These are phyloP conservation scores for Heliconius erato DNA, from an alignment of 2,888 invertebrate species.

Conservation along the genomic window DNA sequence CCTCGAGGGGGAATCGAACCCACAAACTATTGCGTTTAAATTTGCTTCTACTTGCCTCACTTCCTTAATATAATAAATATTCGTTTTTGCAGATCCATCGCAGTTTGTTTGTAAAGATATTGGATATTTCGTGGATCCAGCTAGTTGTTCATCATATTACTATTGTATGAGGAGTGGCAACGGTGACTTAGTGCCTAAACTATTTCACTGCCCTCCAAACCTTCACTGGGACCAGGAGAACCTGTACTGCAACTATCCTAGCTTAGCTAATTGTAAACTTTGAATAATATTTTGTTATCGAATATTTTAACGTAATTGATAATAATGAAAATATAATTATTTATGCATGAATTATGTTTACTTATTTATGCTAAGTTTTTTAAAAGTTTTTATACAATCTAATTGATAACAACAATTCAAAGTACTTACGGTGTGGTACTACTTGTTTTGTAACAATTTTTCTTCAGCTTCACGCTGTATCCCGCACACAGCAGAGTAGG, in stretches of 20 bases:
- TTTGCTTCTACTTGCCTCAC: no score
- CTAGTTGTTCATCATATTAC: conserved; percentile 74
- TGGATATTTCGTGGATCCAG: conserved; percentile 76
- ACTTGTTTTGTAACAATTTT: not conserved
- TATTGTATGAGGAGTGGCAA: conserved; percentile 62
- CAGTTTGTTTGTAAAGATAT: conserved; percentile 62
- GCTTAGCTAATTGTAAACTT: conserved; percentile 44
- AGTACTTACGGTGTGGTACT: not conserved
- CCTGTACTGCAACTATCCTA: conserved; percentile 71
- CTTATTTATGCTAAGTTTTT: not conserved
- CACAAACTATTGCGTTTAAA: no score
- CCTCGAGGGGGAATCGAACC: no score
- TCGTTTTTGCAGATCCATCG: conserved; percentile 29
- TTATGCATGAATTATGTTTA: not conserved
- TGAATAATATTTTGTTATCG: not conserved
- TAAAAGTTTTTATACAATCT: not conserved
- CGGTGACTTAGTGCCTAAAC: conserved; percentile 56
- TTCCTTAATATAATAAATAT: not conserved
- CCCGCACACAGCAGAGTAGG: no score
- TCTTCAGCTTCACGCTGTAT: no score
- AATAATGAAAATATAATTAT: not conserved
- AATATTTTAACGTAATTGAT: not conserved
- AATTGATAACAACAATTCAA: not conserved
- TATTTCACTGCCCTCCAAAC: conserved; percentile 66
- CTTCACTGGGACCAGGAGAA: conserved; percentile 69